phyloP scores from a whole-genome alignment of 2,113 vertebrate genomes.

The Cyanocitta stelleri region DNA sequence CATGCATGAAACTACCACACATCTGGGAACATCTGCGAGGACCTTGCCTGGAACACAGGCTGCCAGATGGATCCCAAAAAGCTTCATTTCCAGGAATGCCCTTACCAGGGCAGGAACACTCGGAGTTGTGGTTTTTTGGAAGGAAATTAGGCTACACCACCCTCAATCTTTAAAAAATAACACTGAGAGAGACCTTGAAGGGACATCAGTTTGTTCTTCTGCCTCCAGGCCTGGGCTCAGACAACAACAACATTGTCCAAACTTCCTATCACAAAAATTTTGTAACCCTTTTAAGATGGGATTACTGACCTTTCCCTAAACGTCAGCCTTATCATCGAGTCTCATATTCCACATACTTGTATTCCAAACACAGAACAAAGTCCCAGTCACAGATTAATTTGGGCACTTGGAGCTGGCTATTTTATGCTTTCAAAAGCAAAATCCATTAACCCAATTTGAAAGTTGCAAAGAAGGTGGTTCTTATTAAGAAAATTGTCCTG shows the following conservation, averaged over 20 bases:
- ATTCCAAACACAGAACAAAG: not conserved
- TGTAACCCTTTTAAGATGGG: not conserved
- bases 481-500: not conserved
- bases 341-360: not conserved
- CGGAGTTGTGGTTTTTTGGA: fast-evolving
- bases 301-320: not conserved
- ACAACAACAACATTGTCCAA: not conserved
- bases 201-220: not conserved
- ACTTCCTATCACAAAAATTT: not conserved
- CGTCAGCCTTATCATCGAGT: not conserved
- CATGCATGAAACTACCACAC: not conserved
- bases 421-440: not conserved
- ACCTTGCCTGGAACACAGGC: not conserved
- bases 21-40: not conserved
- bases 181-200: not conserved
- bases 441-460: not conserved
- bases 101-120: not conserved
- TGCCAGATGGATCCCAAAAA: not conserved
- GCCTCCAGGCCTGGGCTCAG: not conserved
- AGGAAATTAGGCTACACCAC: not conserved
- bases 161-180: not conserved
- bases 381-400: not conserved
- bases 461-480: not conserved
- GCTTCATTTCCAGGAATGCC: not conserved
- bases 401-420: not conserved